These are phyloP conservation scores for Acanthurus leucopareius DNA, from an alignment of 2,797 vertebrate species.

Conservation along the genomic window DNA sequence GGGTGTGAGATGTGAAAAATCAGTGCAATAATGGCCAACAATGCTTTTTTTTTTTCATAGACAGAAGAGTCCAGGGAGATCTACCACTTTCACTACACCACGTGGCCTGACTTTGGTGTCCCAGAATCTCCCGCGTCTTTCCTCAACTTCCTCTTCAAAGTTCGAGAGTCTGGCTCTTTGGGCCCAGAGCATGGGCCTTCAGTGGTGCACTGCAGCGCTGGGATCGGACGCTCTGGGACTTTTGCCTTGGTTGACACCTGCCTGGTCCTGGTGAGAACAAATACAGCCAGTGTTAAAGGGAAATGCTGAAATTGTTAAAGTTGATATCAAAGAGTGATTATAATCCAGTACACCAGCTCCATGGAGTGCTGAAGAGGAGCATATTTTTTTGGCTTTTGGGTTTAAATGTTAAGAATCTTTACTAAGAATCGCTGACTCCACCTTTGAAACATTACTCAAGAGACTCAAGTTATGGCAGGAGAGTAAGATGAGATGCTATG, in stretches of 20 bases:
- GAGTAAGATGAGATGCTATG: conserved; percentile 4
- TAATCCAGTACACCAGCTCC: conserved; percentile 58
- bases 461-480: conserved; percentile 29
- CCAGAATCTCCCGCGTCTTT: conserved; percentile 98
- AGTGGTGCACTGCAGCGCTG: conserved; percentile 97
- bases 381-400: background rate
- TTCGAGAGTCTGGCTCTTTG: conserved; percentile 93
- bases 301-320: background rate
- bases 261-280: conserved; percentile 91
- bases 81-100: conserved; percentile 98
- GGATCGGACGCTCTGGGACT: conserved; percentile 96
- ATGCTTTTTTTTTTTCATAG: conserved; percentile 77
- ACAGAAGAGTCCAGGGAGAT: conserved; percentile 93
- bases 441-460: conserved; percentile 2
- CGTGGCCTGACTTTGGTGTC: conserved; percentile 98
- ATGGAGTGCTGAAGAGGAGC: too few relatives aligned
- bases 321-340: too few relatives aligned
- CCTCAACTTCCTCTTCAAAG: conserved; percentile 98
- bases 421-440: background rate
- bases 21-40: background rate
- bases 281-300: background rate
- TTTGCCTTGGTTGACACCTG: conserved; percentile 98
- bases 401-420: background rate
- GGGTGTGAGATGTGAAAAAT: background rate
- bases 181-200: conserved; percentile 89